phyloP scores from a whole-genome alignment of 2,888 invertebrate species.

The Idaea dimidiata region DNA sequence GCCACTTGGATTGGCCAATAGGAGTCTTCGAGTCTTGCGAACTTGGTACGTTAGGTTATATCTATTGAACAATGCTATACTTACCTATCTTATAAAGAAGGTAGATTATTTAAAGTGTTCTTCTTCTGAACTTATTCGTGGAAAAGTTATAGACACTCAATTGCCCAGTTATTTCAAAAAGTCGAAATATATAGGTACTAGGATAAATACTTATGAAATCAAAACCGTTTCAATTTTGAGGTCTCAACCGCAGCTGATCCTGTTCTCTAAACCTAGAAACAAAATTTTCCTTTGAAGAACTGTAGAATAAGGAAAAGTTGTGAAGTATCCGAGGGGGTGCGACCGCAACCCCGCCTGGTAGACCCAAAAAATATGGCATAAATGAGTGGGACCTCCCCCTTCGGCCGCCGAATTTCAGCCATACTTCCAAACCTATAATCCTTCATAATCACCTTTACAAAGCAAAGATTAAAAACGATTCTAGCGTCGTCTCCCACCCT shows the following conservation, averaged over 20 bases:
- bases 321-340: constrained; percentile 57
- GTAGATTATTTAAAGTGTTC: constrained; percentile 3
- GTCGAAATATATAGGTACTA: not conserved
- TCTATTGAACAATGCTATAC: constrained; percentile 3
- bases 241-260: constrained; percentile 54
- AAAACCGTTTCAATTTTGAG: constrained; percentile 8
- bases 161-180: not conserved
- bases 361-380: constrained; percentile 74
- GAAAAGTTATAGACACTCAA: not conserved
- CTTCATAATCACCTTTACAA: constrained; percentile 82
- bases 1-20: constrained; percentile 43
- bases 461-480: constrained; percentile 83
- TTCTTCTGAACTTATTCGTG: no score
- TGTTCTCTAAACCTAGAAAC: constrained; percentile 46
- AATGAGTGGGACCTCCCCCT: constrained; percentile 66
- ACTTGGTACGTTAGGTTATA: not conserved
- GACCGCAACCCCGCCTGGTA: constrained; percentile 71
- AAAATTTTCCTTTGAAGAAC: constrained; percentile 73
- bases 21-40: constrained; percentile 9
- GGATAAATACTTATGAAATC: not conserved
- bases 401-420: constrained; percentile 76
- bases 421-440: constrained; percentile 82
- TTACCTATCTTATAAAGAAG: constrained; percentile 5
- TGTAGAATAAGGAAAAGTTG: constrained; percentile 73
- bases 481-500: constrained; percentile 57